Conservation (phyloP, 1,140 invertebrate genomes). For the Drosophila kikkawai region DNA sequence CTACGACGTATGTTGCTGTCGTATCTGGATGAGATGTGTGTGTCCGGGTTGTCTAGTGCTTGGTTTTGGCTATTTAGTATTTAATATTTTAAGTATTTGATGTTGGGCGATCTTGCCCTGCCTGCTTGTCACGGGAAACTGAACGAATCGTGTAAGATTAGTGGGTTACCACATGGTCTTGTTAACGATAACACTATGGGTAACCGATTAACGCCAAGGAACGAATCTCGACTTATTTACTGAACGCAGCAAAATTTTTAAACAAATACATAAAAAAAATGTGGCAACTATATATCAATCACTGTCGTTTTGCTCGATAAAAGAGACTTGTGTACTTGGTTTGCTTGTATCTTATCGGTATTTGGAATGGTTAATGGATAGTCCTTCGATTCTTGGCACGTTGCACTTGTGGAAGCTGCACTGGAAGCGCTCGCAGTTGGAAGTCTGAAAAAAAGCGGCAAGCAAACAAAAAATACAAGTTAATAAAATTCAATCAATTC, state of each 20-base stretch:
- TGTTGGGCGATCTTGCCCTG: conserved; percentile 19
- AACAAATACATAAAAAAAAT: conserved; percentile 32
- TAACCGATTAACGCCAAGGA: conserved; percentile 8
- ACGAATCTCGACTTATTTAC: conserved; percentile 6
- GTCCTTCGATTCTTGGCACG: conserved; percentile 43
- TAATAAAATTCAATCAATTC: conserved; percentile 31
- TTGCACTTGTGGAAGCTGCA: conserved; percentile 49
- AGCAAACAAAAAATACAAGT: conserved; percentile 5
- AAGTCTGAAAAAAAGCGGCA: conserved; percentile 41
- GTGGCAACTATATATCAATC: conserved; percentile 22
- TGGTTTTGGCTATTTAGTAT: neutral
- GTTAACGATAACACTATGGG: conserved; percentile 7
- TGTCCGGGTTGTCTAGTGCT: neutral
- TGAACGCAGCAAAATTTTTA: conserved; percentile 41
- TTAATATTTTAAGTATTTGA: neutral
- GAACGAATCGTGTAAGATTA: neutral
- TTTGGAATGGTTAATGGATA: conserved; percentile 30
- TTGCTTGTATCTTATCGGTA: conserved; percentile 6
- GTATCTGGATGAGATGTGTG: conserved; percentile 23
- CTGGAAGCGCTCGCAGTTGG: conserved; percentile 44
- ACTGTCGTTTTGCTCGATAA: conserved; percentile 9
- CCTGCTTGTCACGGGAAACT: conserved; percentile 16
- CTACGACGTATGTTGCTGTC: conserved; percentile 66
- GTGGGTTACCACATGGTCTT: conserved; percentile 7
- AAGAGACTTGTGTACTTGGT: conserved; percentile 17